A percentile compares a stretch with the other conserved stretches of the same genome.
Conservation (phyloP, 2,797 vertebrate species). For the Paguma larvata region DNA sequence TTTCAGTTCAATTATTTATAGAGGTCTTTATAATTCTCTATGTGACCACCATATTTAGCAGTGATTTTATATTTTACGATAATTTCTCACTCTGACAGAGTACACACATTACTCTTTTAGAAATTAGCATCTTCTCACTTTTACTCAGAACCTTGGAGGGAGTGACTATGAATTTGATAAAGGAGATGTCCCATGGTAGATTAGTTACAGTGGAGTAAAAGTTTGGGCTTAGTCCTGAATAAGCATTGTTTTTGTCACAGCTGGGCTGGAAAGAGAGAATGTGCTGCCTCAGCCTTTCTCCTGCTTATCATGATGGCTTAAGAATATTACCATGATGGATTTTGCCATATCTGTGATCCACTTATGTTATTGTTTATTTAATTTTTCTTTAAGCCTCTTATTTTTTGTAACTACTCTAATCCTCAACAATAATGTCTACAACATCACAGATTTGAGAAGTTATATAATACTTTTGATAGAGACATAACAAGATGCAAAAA, state of each 20-base stretch:
- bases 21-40: background rate
- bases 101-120: conserved; percentile 17
- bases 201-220: background rate
- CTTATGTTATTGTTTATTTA: background rate
- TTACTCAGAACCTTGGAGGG: background rate
- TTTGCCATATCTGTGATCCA: background rate
- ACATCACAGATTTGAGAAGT: background rate
- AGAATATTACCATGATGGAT: background rate
- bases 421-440: background rate
- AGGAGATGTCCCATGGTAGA: background rate
- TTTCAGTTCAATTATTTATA: background rate
- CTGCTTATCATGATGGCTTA: background rate
- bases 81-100: background rate
- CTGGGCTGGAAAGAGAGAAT: background rate
- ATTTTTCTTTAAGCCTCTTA: background rate
- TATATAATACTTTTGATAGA: background rate
- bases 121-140: conserved; percentile 4
- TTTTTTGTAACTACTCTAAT: conserved; percentile 1
- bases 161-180: background rate
- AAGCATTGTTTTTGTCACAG: background rate
- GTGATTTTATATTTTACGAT: background rate
- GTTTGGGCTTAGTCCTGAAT: background rate
- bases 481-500: background rate
- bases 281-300: background rate
- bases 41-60: background rate